Base-by-base conservation (phyloP, 2,113 vertebrate genomes). In the Chaenocephalus aceratus region DNA sequence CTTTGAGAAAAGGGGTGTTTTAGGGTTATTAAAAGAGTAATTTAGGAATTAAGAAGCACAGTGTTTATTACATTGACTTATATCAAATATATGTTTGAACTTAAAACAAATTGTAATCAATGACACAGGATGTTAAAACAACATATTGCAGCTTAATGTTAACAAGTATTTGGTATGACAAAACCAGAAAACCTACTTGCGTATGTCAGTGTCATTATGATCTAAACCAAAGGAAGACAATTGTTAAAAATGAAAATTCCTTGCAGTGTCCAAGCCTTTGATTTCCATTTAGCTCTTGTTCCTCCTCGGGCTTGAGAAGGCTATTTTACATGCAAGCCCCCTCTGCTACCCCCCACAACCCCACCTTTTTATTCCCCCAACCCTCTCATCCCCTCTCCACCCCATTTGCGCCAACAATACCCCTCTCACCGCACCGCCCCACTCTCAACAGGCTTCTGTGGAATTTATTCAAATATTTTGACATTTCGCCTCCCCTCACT, bases 401-500 rank as follows among this genome's bases (percentile, higher is more conserved):
- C 81, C 88, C 90, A 88, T 88, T 85, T 86, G 75, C 71, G 73
- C 84, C 87, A 92, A 93, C 90, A 92, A 92, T 91, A 77, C 86
- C 84, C 86, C 84, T 80, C 86, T 79, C 86, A 26, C 88, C 44
- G 49, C 86, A 77, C 84, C 80, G n/a, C 83, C 86, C 79, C 75
- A 45, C 88, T 92, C 86, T 91, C 86, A 89, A 91, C 90, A 97
- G 96, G 96, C 96, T 96, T 96, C 96, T 95, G 96, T 96, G 95
- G 96, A 98, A 97, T 97, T 96, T 97, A 98, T 98, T 98, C 97
- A 97, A 98, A 98, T 98, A 98, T 98, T 99, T 98, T 98, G 97
- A 98, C 97, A 98, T 97, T 97, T 97, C 95, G 95, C 96, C 97
- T 97, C 96, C 96, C 96, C 97, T 98, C 97, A 97, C 97, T 97